Conservation (phyloP, 1,140 invertebrate species). For the Glossosoma conforme region DNA sequence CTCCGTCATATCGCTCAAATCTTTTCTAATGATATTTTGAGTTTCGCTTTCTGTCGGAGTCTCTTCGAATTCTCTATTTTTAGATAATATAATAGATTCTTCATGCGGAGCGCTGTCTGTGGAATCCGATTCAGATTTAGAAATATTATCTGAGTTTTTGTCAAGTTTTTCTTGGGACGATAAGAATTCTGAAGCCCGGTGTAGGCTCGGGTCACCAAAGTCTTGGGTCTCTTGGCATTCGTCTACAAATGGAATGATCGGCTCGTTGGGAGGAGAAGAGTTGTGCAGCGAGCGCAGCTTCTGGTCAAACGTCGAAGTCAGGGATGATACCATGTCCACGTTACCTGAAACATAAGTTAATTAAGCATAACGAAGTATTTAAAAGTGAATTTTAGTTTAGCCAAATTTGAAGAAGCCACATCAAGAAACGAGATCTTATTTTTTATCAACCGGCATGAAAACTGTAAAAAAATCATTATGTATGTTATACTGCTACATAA, state of each 20-base stretch:
- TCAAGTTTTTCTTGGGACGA: conserved; percentile 7
- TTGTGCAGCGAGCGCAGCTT: conserved; percentile 54
- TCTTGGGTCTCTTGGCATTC: conserved; percentile 42
- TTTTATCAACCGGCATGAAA: too few species aligned
- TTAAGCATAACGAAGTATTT: too few species aligned
- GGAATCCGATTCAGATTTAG: conserved; percentile 22
- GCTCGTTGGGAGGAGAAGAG: conserved; percentile 48
- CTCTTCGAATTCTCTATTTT: conserved; percentile 2
- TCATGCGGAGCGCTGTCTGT: conserved; percentile 13
- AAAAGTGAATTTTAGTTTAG: too few species aligned
- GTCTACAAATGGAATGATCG: conserved; percentile 49
- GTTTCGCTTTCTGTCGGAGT: background rate
- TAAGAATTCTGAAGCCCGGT: conserved; percentile 18
- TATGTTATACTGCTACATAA: too few species aligned
- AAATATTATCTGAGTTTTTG: conserved; percentile 15
- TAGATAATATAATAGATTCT: conserved; percentile 16
- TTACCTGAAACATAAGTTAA: conserved; percentile 39
- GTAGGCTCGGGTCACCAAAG: conserved; percentile 29
- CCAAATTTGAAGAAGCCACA: too few species aligned
- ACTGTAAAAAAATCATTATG: too few species aligned
- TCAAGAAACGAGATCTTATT: too few species aligned
- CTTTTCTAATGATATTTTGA: background rate
- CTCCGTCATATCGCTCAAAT: conserved; percentile 4
- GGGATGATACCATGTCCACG: conserved; percentile 59
- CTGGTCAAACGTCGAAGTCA: conserved; percentile 64